Evolutionary conservation across 2,113 vertebrate species (phyloP), one percentile per base, ranked within the genome.

Genomic region (Stegastes partitus): DNA sequence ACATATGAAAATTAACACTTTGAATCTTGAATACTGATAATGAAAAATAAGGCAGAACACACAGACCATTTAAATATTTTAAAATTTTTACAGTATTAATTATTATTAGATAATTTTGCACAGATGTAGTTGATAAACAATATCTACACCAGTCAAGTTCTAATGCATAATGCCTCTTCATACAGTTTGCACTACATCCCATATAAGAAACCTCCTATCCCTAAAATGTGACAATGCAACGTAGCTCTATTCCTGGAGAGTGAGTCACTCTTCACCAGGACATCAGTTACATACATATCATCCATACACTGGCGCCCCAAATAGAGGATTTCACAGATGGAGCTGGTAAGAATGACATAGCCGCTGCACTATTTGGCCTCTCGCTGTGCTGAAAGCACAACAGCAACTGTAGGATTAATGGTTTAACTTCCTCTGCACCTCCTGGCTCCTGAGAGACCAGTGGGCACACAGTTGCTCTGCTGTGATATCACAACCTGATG

Each of bases 341-440:
- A 74, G 21, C 45, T 0, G 9, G 37, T 49, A 67, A 39, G 42
- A 51, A 68, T 77, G 67, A 81, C 67, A 53, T 57, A 51, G 82
- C 67, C 5, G 4, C 4, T 9, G 42, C 8, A n/a, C 74, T 69
- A 50, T 69, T 56, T 19, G 53, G 78, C 50, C 64, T 54, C 57
- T 68, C 10, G 28, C 50, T 2, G 5, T 3, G 51, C 34, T 58
- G 5, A 79, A 55, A 68, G 73, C 62, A 82, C 59, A 71, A 79
- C 37, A 72, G 44, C 56, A 63, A 76, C 62, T 58, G 77, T 44
- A 67, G 50, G 64, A 44, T 56, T 69, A 63, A 67, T 82, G 71
- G 66, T 85, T 68, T 69, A 77, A 71, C 64, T 75, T 49, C 72
- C 54, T 67, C 51, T 69, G 74, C 71, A 63, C 59, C 64, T 68